phyloP scores from a whole-genome alignment of 2,888 invertebrate species.

The Trachelus stipa region DNA sequence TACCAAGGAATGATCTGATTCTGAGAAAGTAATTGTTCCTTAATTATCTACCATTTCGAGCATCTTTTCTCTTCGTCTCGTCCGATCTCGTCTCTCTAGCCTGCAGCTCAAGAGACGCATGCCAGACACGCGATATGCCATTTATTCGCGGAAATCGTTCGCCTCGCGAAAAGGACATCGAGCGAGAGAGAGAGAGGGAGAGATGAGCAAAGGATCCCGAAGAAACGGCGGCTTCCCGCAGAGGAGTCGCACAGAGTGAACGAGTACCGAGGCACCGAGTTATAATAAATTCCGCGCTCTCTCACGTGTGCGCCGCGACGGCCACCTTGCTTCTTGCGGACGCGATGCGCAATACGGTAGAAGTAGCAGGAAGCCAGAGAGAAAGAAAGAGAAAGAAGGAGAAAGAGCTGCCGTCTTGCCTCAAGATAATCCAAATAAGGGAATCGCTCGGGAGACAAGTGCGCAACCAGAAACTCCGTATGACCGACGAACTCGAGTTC shows the following conservation, averaged over 20 bases:
- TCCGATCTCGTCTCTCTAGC: no score
- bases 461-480: constrained; percentile 48
- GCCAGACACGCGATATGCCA: not conserved
- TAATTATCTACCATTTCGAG: no score
- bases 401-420: constrained; percentile 5
- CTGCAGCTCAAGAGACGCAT: no score
- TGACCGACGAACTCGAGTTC: constrained; percentile 57
- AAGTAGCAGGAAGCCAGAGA: constrained; percentile 13
- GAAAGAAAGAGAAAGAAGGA: constrained; percentile 11
- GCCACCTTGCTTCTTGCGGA: constrained; percentile 8
- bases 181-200: not conserved
- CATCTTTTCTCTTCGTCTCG: no score
- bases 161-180: no score
- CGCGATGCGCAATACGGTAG: not conserved
- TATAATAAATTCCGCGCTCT: constrained; percentile 10
- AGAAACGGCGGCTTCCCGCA: not conserved
- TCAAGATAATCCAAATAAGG: constrained; percentile 53
- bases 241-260: not conserved
- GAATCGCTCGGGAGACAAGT: constrained; percentile 59
- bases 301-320: constrained; percentile 3
- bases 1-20: no score
- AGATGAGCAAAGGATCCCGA: not conserved
- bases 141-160: constrained; percentile 2
- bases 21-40: no score
- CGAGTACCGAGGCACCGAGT: not conserved